phyloP scores from a whole-genome alignment of 2,888 invertebrate genomes.

The Dilophus febrilis region DNA sequence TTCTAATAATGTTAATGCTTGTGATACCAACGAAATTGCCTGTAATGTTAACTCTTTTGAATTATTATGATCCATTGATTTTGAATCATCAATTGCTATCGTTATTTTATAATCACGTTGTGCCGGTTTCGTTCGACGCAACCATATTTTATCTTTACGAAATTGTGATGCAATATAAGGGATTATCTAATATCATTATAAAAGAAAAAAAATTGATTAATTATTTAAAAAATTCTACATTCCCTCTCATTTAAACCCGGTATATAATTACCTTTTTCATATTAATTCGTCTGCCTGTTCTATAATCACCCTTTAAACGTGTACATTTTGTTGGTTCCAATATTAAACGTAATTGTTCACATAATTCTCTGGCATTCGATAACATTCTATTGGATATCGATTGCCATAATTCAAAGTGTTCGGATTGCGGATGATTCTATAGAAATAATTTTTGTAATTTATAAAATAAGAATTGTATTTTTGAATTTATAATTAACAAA shows the following conservation, averaged over 20 bases:
- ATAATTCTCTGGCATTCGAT: slow-evolving; percentile 62
- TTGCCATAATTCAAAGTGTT: slow-evolving; percentile 27
- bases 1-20: slow-evolving; percentile 81
- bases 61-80: slow-evolving; percentile 74
- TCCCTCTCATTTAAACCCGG: neutral
- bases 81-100: slow-evolving; percentile 92
- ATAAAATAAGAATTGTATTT: neutral
- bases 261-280: slow-evolving; percentile 55
- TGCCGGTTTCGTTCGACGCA: slow-evolving; percentile 85
- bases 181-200: slow-evolving; percentile 65
- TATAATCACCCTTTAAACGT: slow-evolving; percentile 83
- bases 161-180: slow-evolving; percentile 98
- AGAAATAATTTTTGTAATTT: too few species aligned
- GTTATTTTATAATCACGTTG: slow-evolving; percentile 93
- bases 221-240: neutral
- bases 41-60: slow-evolving; percentile 88
- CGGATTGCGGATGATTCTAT: slow-evolving; percentile 16
- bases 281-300: slow-evolving; percentile 91
- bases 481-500: neutral
- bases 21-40: slow-evolving; percentile 77
- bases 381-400: slow-evolving; percentile 27
- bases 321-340: slow-evolving; percentile 91
- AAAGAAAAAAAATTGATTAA: slow-evolving; percentile 16
- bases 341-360: slow-evolving; percentile 84
- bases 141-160: slow-evolving; percentile 97